Percentiles rank a stretch among this genome's conserved stretches.
These are phyloP conservation scores for Archaeoteleia sp. DNA, from an alignment of 2,888 invertebrate species.

Conservation along the genomic window DNA sequence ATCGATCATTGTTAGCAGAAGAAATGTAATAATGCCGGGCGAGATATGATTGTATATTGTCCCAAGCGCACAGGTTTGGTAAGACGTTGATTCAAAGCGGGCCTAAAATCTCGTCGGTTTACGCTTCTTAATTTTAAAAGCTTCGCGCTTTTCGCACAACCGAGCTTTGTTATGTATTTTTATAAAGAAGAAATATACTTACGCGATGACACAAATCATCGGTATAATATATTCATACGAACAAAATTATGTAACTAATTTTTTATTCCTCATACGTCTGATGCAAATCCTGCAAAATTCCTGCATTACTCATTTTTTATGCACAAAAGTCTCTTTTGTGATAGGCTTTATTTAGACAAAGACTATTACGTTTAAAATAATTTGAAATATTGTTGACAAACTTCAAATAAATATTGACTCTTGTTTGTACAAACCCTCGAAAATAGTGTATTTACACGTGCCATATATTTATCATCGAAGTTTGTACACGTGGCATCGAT, in stretches of 20 bases:
- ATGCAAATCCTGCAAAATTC: slow-evolving; percentile 13
- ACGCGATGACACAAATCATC: slow-evolving; percentile 62
- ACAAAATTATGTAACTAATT: slow-evolving; percentile 40
- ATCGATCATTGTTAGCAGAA: background rate
- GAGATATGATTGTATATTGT: slow-evolving; percentile 1
- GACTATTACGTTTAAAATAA: background rate
- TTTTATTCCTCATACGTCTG: too few relatives aligned
- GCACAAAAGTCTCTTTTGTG: background rate
- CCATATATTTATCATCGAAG: slow-evolving; percentile 13
- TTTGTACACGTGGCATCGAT: slow-evolving; percentile 1
- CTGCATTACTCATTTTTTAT: too few relatives aligned
- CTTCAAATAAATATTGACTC: slow-evolving; percentile 20
- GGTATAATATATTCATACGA: slow-evolving; percentile 66
- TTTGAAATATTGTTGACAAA: slow-evolving; percentile 4
- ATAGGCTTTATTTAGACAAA: too few relatives aligned
- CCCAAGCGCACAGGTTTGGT: slow-evolving; percentile 57
- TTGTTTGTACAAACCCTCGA: slow-evolving; percentile 17
- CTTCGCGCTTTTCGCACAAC: slow-evolving; percentile 66
- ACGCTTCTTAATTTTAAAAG: slow-evolving; percentile 59
- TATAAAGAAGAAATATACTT: slow-evolving; percentile 70
- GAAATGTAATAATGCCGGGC: background rate
- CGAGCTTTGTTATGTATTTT: slow-evolving; percentile 73
- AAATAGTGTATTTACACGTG: slow-evolving; percentile 24
- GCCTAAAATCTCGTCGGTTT: slow-evolving; percentile 58
- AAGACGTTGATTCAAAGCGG: slow-evolving; percentile 53